A percentile compares a stretch with the other conserved stretches of the same genome.
Conservation (phyloP, 2,888 invertebrate genomes). For the Lamproptera curius region DNA sequence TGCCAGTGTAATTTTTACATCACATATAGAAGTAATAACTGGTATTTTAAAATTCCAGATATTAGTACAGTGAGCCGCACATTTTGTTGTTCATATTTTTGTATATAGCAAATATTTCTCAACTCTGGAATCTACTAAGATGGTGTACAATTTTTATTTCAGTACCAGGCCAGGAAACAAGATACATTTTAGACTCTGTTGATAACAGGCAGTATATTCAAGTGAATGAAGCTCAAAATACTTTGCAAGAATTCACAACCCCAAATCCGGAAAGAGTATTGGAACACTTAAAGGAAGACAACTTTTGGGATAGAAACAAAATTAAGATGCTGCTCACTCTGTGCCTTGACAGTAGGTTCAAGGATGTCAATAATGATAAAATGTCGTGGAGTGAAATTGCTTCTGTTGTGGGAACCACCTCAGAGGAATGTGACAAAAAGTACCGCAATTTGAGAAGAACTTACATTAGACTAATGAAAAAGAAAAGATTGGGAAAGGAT, state of each 20-base stretch:
- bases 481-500: conserved; percentile 57
- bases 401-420: conserved; percentile 43
- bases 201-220: conserved; percentile 55
- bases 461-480: conserved; percentile 61
- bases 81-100: too few relatives aligned
- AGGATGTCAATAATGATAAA: conserved; percentile 44
- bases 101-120: too few relatives aligned
- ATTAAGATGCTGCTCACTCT: conserved; percentile 53
- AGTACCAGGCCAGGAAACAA: conserved; percentile 54
- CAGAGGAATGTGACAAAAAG: conserved; percentile 60
- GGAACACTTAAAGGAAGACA: conserved; percentile 42
- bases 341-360: conserved; percentile 50
- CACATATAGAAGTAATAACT: too few relatives aligned
- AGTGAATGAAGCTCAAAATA: conserved; percentile 40
- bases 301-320: conserved; percentile 62
- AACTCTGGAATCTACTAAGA: too few relatives aligned
- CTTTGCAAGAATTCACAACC: conserved; percentile 31
- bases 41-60: too few relatives aligned
- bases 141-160: background rate
- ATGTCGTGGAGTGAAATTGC: conserved; percentile 53
- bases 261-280: conserved; percentile 35
- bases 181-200: conserved; percentile 49
- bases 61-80: too few relatives aligned
- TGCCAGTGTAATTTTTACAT: too few relatives aligned
- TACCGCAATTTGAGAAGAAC: conserved; percentile 59